A percentile compares a stretch with the other conserved stretches of the same genome.
Evolutionary conservation across 2,113 vertebrate species (phyloP).

Genomic region (Etheostoma spectabile): DNA sequence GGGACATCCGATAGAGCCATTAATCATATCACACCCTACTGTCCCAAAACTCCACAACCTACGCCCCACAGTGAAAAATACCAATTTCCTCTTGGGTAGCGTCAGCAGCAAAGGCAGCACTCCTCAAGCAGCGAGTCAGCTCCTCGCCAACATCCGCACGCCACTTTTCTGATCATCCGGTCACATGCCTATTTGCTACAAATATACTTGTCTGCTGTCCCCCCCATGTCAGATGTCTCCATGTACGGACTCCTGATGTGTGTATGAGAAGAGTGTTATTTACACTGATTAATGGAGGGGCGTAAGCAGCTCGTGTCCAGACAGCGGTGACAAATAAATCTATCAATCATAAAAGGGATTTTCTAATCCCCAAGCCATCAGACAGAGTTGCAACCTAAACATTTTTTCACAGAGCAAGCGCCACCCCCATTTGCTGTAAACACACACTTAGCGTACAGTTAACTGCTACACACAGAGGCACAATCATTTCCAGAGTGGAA

Average conservation of each 20-base stretch:
- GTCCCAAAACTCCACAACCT: conserved; percentile 58
- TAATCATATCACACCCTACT: conserved; percentile 72
- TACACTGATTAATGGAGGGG: conserved; percentile 85
- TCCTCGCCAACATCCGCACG: conserved; percentile 15
- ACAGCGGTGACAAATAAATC: conserved; percentile 84
- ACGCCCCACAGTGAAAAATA: conserved; percentile 57
- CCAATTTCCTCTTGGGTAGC: conserved; percentile 70
- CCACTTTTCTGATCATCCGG: conserved; percentile 56
- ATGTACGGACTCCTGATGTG: conserved; percentile 70
- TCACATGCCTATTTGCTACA: conserved; percentile 61
- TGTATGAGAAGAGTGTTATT: conserved; percentile 79
- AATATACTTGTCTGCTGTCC: conserved; percentile 50
- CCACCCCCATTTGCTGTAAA: conserved; percentile 41
- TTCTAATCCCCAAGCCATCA: conserved; percentile 82
- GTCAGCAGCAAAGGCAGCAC: conserved; percentile 67
- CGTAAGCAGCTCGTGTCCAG: conserved; percentile 72
- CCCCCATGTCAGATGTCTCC: conserved; percentile 74
- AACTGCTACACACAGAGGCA: conserved; percentile 7
- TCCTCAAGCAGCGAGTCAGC: conserved; percentile 33
- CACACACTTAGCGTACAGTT: conserved; percentile 56
- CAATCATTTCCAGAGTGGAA: neutral
- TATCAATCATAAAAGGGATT: conserved; percentile 82
- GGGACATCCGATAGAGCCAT: conserved; percentile 61
- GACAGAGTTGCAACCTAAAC: conserved; percentile 79
- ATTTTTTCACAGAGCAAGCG: conserved; percentile 71